phyloP scores from a whole-genome alignment of 2,113 vertebrate species.

The Piprites chloris region DNA sequence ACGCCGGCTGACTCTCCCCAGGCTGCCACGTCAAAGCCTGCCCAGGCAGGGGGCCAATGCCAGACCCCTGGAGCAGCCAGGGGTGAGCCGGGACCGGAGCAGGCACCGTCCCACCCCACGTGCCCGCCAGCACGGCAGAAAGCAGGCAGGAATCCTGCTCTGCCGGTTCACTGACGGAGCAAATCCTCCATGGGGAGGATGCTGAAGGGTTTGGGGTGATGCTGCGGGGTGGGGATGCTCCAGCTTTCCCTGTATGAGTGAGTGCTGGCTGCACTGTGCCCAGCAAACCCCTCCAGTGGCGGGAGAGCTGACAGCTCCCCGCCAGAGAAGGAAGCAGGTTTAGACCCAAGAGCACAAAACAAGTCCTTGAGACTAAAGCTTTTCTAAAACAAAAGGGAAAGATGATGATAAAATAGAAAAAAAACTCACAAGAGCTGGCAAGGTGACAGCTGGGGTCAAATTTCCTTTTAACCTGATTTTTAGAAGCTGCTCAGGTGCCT shows the following conservation, averaged over 20 bases:
- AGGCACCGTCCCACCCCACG: rapidly evolving
- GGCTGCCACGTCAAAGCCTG: not conserved
- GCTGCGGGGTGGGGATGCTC: not conserved
- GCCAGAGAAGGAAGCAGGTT: not conserved
- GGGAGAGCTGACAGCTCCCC: not conserved
- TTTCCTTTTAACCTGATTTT: slow-evolving; percentile 48
- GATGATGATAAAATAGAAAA: not conserved
- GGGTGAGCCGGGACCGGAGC: rapidly evolving
- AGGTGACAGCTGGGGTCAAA: not conserved
- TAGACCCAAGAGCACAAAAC: not conserved
- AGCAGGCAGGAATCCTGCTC: slow-evolving; percentile 25
- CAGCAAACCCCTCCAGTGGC: not conserved
- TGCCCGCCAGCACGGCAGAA: not conserved
- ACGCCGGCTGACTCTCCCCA: rapidly evolving
- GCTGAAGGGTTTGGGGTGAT: not conserved
- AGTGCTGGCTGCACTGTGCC: not conserved
- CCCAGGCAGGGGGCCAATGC: not conserved
- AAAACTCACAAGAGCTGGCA: not conserved
- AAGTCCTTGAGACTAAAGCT: not conserved
- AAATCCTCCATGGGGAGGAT: not conserved
- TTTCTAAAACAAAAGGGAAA: not conserved
- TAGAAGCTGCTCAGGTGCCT: not conserved
- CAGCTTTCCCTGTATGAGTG: rapidly evolving
- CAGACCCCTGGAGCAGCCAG: not conserved
- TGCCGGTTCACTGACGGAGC: rapidly evolving